Percentiles rank a stretch among this genome's conserved stretches.
These are phyloP conservation scores for Microtus richardsoni DNA, from an alignment of 2,113 vertebrate genomes.

Conservation along the genomic window DNA sequence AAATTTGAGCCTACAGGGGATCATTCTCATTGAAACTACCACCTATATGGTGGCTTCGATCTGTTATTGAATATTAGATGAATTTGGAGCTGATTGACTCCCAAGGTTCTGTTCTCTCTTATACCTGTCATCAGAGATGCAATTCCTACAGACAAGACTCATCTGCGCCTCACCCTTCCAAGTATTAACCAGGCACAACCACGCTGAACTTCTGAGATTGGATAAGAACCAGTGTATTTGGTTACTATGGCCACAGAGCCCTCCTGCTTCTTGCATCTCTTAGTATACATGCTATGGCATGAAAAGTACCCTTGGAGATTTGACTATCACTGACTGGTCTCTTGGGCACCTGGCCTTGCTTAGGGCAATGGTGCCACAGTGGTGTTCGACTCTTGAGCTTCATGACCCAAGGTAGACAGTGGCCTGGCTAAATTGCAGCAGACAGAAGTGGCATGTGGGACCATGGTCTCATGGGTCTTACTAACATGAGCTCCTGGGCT, in stretches of 20 bases:
- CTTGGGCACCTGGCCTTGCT: background rate
- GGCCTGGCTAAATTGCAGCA: background rate
- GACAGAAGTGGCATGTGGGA: too few relatives aligned
- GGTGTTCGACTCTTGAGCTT: too few relatives aligned
- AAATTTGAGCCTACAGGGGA: background rate
- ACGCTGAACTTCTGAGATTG: background rate
- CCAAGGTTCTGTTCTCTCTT: rapidly evolving
- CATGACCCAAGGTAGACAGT: background rate
- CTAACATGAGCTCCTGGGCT: background rate
- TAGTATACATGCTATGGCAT: background rate
- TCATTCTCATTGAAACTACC: background rate
- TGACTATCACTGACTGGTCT: background rate
- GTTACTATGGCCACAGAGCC: background rate
- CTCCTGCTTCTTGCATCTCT: rapidly evolving
- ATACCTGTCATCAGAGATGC: background rate
- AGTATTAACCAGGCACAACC: background rate
- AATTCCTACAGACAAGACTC: background rate
- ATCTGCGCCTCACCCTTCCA: background rate
- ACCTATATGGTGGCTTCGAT: background rate
- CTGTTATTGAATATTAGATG: background rate
- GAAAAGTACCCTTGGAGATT: background rate
- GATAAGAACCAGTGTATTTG: background rate
- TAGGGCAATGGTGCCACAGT: rapidly evolving
- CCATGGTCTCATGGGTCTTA: too few relatives aligned
- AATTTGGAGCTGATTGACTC: background rate